Evolutionary conservation across 53 echinoderm and acorn worm genomes (phyloP), one percentile per base, ranked within the genome.

Genomic region (Holothuria scabra): DNA sequence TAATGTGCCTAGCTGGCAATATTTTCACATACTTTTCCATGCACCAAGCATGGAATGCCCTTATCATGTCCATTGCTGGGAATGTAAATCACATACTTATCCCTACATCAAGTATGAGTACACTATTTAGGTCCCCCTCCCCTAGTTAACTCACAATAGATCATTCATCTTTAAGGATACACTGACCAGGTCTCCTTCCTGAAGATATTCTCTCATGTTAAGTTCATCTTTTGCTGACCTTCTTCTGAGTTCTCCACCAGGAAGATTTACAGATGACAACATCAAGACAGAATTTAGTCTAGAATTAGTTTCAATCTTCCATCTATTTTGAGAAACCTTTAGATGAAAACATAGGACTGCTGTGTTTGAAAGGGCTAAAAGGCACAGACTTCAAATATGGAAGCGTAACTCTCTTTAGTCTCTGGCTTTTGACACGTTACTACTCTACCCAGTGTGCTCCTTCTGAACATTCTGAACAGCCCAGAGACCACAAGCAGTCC

Each of bases 141-240:
- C 16, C 0, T 8, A 24, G 62, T 7, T 61, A 61, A n/a, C 0
- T 8, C 22, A 5, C 26, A 26, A n/a, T 61, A 69, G 2, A 46
- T 58, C 57, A 44, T 66, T 38, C 80, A 76, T 61, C 61, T 37
- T 38, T 26, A 93, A 94, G 92, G 92, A 94, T 97, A 97, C 97
- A 89, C 97, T 97, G 57, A 97, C 92, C 59, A 97, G 93, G 79
- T 97, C 97, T 22, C 97, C 97, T 78, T 97, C 97, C 30, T 94
- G 86, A n/a, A 97, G 92, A 63, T 94, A 94, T 66, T 97, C 90
- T 75, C 97, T 82, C 97, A 97, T 97, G 72, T 92, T 72, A 6
- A 97, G 86, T 61, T 94, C 97, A 74, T 97, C 97, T 78, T 97
- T 92, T 16, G 97, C 97, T 71, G 89, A 92, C 28, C 92, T 56